phyloP scores from a whole-genome alignment of 2,888 invertebrate genomes.

The Volucella inanis region DNA sequence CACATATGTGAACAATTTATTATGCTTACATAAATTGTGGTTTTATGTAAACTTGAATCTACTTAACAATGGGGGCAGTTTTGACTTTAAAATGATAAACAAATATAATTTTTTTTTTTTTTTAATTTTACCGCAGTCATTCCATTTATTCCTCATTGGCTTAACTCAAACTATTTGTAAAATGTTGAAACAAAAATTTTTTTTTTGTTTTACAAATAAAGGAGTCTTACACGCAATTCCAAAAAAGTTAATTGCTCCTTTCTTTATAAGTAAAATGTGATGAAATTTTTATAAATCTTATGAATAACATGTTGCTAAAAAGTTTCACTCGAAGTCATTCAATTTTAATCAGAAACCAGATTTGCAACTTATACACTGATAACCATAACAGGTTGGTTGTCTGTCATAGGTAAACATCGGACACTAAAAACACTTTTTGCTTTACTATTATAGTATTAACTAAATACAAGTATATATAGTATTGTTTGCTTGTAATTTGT shows the following conservation, averaged over 20 bases:
- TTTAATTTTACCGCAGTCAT: too few relatives aligned
- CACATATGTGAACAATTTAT: too few relatives aligned
- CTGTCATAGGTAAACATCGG: not conserved
- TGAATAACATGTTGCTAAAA: not conserved
- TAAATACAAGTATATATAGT: not conserved
- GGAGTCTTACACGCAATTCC: not conserved
- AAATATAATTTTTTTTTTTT: too few relatives aligned
- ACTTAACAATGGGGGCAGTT: too few relatives aligned
- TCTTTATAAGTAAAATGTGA: not conserved
- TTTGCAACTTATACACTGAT: slow-evolving; percentile 14
- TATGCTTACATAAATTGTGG: too few relatives aligned
- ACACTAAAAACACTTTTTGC: not conserved
- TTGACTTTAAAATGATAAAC: too few relatives aligned
- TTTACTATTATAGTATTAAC: not conserved
- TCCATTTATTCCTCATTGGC: too few relatives aligned
- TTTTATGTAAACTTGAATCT: too few relatives aligned
- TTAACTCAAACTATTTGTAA: too few relatives aligned
- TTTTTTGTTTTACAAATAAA: not conserved
- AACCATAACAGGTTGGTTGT: slow-evolving; percentile 14
- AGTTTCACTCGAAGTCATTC: slow-evolving; percentile 10
- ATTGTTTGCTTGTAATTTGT: too few relatives aligned
- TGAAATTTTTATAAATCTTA: slow-evolving; percentile 7
- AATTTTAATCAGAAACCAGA: slow-evolving; percentile 31
- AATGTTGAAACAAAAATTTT: too few relatives aligned
- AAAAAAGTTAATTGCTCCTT: not conserved